Conservation (phyloP, 2,797 vertebrate species). For the Crocodylus rhombifer region DNA sequence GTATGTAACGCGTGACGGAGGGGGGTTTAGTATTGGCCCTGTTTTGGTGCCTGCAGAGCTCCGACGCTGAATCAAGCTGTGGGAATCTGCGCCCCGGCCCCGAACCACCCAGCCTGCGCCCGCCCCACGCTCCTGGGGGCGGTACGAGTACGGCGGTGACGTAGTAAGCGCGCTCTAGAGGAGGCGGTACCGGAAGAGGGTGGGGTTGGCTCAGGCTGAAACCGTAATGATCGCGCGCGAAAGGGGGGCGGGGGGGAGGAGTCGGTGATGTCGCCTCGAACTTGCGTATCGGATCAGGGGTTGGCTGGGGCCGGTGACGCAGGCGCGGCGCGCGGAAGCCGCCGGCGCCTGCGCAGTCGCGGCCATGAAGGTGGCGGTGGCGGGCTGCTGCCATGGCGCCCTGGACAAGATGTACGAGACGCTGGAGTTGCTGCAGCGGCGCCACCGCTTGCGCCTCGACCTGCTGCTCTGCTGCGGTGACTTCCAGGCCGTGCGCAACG, state of each 20-base stretch:
- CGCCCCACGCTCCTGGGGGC: no score
- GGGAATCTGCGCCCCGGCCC: not conserved
- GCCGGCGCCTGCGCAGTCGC: not conserved
- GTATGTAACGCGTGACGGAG: no score
- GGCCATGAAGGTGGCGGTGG: slow-evolving; percentile 95
- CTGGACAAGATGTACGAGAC: slow-evolving; percentile 98
- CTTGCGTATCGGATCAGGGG: not conserved
- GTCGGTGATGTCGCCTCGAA: no score
- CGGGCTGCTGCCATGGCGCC: slow-evolving; percentile 97
- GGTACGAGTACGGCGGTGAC: no score
- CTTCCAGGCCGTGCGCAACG: slow-evolving; percentile 96
- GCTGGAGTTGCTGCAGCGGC: slow-evolving; percentile 88
- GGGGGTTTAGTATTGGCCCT: no score
- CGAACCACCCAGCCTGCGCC: no score
- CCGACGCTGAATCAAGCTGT: no score
- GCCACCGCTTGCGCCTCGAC: slow-evolving; percentile 86
- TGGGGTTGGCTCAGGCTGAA: no score
- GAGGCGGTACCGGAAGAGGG: no score
- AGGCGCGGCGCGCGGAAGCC: not conserved
- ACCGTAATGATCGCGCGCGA: not conserved
- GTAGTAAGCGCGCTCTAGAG: no score
- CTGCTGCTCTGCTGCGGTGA: slow-evolving; percentile 96
- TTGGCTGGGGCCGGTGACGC: not conserved
- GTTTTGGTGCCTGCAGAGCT: no score
- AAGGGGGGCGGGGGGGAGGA: not conserved